Evolutionary conservation across 2,797 vertebrate species (phyloP).

Genomic region (Tokudaia tokunoshimensis): DNA sequence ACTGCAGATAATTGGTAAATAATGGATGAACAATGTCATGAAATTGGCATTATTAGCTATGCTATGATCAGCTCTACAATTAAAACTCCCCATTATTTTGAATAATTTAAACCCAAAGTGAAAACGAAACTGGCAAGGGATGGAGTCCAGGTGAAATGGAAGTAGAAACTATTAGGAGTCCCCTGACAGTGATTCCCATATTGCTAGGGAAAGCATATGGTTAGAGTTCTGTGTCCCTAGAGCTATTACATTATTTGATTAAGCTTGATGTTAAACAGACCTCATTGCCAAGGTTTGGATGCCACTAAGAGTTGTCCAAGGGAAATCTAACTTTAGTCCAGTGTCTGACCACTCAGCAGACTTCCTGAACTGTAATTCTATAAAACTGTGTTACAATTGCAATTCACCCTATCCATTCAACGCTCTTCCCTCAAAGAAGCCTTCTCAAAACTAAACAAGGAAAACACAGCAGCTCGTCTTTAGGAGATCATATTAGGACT

Average conservation of each 20-base stretch:
- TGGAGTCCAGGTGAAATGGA: conserved; percentile 72
- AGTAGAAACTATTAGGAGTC: conserved; percentile 71
- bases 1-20: conserved; percentile 76
- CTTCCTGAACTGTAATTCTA: conserved; percentile 67
- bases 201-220: conserved; percentile 56
- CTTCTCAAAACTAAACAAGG: conserved; percentile 44
- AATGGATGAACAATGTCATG: conserved; percentile 79
- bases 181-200: conserved; percentile 45
- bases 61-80: conserved; percentile 76
- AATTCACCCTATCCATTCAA: conserved; percentile 35
- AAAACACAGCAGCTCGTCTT: conserved; percentile 52
- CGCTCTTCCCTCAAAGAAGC: conserved; percentile 6
- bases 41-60: conserved; percentile 79
- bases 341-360: conserved; percentile 67
- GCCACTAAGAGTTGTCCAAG: conserved; percentile 49
- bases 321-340: conserved; percentile 43
- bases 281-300: conserved; percentile 68
- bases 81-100: conserved; percentile 77
- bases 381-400: conserved; percentile 50
- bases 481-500: not conserved
- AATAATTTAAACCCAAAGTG: conserved; percentile 78
- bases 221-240: conserved; percentile 64
- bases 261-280: conserved; percentile 77
- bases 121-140: conserved; percentile 45
- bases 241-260: conserved; percentile 74